phyloP scores from a whole-genome alignment of 2,888 invertebrate species.

The Eucriotettix oculatus region DNA sequence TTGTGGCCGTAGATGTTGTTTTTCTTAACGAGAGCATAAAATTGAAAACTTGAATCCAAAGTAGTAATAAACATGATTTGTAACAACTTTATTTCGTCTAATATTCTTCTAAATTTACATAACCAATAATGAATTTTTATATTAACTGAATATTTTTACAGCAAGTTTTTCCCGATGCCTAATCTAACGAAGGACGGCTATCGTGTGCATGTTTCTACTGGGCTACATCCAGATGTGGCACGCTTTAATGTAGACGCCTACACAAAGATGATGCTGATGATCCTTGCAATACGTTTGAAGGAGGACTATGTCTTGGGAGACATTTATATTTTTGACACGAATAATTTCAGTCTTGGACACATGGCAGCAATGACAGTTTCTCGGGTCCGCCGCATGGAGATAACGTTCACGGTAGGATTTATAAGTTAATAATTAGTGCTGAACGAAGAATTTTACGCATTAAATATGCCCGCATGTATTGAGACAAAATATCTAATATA shows the following conservation, averaged over 20 bases:
- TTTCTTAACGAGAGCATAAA: no score
- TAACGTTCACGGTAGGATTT: neutral
- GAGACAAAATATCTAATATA: no score
- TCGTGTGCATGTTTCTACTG: neutral
- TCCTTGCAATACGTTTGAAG: neutral
- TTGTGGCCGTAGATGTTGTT: no score
- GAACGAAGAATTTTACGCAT: no score
- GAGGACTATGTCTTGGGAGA: neutral
- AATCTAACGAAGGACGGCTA: neutral
- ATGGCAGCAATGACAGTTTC: neutral
- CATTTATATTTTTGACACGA: neutral
- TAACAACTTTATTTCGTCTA: no score
- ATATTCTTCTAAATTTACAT: no score
- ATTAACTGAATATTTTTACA: neutral
- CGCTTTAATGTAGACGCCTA: neutral
- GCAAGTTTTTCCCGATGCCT: neutral
- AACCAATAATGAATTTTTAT: no score
- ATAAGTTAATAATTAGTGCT: no score
- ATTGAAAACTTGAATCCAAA: no score
- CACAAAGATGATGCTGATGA: neutral
- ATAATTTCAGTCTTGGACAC: neutral
- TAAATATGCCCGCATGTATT: no score
- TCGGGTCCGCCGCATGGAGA: neutral
- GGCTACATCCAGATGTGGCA: neutral
- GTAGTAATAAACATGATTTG: no score